Conservation (phyloP, 2,888 invertebrate species). For the Herminia tarsipennalis region DNA sequence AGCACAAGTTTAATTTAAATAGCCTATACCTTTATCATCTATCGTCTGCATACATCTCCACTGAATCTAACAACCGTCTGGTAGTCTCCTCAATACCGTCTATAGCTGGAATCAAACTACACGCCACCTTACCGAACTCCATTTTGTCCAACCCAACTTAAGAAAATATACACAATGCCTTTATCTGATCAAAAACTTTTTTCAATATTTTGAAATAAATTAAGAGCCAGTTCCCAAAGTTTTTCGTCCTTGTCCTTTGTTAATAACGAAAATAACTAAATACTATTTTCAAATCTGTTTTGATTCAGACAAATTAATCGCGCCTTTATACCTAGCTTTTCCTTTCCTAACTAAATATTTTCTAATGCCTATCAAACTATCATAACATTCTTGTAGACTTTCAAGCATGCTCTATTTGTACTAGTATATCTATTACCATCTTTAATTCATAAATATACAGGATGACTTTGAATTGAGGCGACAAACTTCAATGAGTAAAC, state of each 20-base stretch:
- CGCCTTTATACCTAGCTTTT: neutral
- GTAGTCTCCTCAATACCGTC: slow-evolving; percentile 6
- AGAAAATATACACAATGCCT: neutral
- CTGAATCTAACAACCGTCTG: slow-evolving; percentile 9
- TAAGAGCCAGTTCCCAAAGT: neutral
- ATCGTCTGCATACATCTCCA: slow-evolving; percentile 13
- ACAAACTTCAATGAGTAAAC: too few species aligned
- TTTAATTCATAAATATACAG: too few species aligned
- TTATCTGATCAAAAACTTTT: neutral
- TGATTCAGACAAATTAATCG: neutral
- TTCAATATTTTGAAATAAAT: neutral
- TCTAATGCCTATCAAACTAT: neutral
- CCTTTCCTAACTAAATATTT: slow-evolving; percentile 2
- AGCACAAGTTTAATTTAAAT: slow-evolving; percentile 1
- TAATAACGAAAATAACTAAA: neutral
- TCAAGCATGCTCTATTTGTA: too few species aligned
- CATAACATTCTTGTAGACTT: neutral
- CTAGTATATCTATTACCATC: too few species aligned
- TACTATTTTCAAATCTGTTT: neutral
- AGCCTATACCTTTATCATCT: neutral
- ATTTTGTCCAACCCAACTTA: too few species aligned
- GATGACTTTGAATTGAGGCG: too few species aligned
- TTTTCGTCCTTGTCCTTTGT: neutral
- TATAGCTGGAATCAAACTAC: slow-evolving; percentile 14
- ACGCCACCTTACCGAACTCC: slow-evolving; percentile 14